Evolutionary conservation across 2,888 invertebrate genomes (phyloP).

Genomic region (Agriopis leucophaearia): DNA sequence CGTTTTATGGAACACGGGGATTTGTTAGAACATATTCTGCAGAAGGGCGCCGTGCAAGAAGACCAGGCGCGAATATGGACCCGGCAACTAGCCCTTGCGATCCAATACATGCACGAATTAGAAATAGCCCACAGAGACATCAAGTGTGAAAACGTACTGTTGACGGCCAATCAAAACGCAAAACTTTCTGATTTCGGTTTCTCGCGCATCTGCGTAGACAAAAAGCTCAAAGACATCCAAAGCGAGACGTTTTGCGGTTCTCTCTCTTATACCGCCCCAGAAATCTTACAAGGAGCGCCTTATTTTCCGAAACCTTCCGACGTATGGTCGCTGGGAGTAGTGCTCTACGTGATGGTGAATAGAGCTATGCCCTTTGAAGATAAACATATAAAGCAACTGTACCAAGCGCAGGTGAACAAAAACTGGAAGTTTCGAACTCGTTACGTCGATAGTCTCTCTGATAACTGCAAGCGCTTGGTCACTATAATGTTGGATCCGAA

Average conservation of each 20-base stretch:
- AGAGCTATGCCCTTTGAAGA: slow-evolving; percentile 95
- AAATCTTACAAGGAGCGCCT: slow-evolving; percentile 92
- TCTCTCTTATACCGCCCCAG: slow-evolving; percentile 94
- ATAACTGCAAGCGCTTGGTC: slow-evolving; percentile 88
- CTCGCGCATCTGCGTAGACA: slow-evolving; percentile 83
- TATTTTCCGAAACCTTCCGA: slow-evolving; percentile 91
- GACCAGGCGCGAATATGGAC: slow-evolving; percentile 91
- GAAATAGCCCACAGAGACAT: slow-evolving; percentile 93
- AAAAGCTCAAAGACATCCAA: slow-evolving; percentile 76
- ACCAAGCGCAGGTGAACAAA: slow-evolving; percentile 86
- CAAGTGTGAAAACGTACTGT: slow-evolving; percentile 93
- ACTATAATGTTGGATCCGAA: slow-evolving; percentile 90
- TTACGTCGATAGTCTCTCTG: slow-evolving; percentile 84
- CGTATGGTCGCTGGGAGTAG: slow-evolving; percentile 93
- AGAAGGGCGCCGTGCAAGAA: slow-evolving; percentile 89
- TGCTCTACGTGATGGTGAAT: slow-evolving; percentile 93
- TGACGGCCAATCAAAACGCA: slow-evolving; percentile 90
- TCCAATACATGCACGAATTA: slow-evolving; percentile 91
- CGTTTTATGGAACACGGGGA: slow-evolving; percentile 91
- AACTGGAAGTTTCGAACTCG: slow-evolving; percentile 91
- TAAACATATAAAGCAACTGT: slow-evolving; percentile 89
- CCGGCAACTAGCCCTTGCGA: slow-evolving; percentile 88
- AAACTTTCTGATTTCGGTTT: slow-evolving; percentile 95
- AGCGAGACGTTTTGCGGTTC: slow-evolving; percentile 95
- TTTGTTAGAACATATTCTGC: slow-evolving; percentile 89